Evolutionary conservation across 1,140 invertebrate genomes (phyloP).

Genomic region (Ceratoteleas bidentatus): DNA sequence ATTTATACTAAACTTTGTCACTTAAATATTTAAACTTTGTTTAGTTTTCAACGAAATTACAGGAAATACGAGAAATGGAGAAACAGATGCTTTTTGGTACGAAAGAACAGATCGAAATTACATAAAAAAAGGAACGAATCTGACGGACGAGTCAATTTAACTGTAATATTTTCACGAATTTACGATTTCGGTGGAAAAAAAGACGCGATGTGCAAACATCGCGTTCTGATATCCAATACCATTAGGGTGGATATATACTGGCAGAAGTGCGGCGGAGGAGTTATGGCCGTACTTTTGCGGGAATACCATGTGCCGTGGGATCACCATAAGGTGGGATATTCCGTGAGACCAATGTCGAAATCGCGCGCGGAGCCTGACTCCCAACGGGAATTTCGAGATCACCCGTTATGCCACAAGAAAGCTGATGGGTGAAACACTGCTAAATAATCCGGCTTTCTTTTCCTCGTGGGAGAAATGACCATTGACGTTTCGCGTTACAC

Average conservation of each 20-base stretch:
- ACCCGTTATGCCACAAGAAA: conserved; percentile 74
- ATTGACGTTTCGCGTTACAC: conserved; percentile 47
- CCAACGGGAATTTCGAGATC: conserved; percentile 74
- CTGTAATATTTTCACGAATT: conserved; percentile 56
- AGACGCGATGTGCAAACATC: conserved; percentile 46
- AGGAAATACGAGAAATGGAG: too few relatives aligned
- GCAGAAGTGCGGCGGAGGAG: conserved; percentile 61
- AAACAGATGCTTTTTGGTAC: too few relatives aligned
- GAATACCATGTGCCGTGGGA: conserved; percentile 72
- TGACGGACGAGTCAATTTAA: conserved; percentile 24
- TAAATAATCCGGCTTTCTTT: conserved; percentile 64
- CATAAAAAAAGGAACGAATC: not conserved
- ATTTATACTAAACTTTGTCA: too few relatives aligned
- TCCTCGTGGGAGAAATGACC: conserved; percentile 60
- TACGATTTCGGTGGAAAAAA: conserved; percentile 52
- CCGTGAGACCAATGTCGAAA: conserved; percentile 70
- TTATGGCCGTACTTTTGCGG: conserved; percentile 68
- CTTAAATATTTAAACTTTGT: too few relatives aligned
- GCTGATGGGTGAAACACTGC: conserved; percentile 60
- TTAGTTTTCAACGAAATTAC: too few relatives aligned
- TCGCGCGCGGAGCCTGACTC: conserved; percentile 49
- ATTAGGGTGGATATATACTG: conserved; percentile 66
- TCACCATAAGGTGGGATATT: conserved; percentile 79
- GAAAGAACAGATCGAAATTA: too few relatives aligned
- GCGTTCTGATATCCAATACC: conserved; percentile 69